Evolutionary conservation across 1,140 invertebrate species (phyloP), one percentile per base, ranked within the genome.

Genomic region (Andricus grossulariae): DNA sequence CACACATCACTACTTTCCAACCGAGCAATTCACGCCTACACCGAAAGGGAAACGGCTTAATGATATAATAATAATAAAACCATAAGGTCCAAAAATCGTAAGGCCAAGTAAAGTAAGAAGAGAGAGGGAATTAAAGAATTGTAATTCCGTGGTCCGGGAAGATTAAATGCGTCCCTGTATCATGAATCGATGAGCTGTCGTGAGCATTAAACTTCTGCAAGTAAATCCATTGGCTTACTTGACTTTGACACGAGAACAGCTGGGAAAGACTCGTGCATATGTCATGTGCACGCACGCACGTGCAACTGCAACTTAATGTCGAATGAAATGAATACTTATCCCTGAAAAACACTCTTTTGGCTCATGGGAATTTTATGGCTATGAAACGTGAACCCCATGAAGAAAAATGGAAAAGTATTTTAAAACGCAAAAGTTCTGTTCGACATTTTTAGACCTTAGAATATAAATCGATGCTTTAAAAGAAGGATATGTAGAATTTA

Each of bases 161-260:
- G 32, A 39, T 39, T 45, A 39, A 32, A 39, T n/a, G 3, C 13
- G 5, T 39, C 15, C 60, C 60, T 39, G 32, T n/a, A 66, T 13
- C 15, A 66, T n/a, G 25, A 66, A 66, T 66, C 60, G 60, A 66
- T 66, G 60, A 66, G 25, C 60, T 39, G 60, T 66, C 60, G n/a
- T 66, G 60, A 32, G 7, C 60, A 66, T 66, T 66, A 66, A 66
- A 66, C 60, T 66, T 66, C 60, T 66, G 60, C 25, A 66, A 66
- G 60, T 66, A 66, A 66, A 66, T 66, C 60, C 25, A 66, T 66
- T 66, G 60, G 32, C 60, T 39, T 66, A 21, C 25, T 66, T 21
- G 60, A 66, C 60, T 66, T 66, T 45, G 39, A 66, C 25, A 25
- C 13, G 25, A 7, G 60, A 66, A 66, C 60, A 66, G 60, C 60